Base-by-base conservation (phyloP, 2,113 vertebrate genomes). In the Synodontis membranacea region DNA sequence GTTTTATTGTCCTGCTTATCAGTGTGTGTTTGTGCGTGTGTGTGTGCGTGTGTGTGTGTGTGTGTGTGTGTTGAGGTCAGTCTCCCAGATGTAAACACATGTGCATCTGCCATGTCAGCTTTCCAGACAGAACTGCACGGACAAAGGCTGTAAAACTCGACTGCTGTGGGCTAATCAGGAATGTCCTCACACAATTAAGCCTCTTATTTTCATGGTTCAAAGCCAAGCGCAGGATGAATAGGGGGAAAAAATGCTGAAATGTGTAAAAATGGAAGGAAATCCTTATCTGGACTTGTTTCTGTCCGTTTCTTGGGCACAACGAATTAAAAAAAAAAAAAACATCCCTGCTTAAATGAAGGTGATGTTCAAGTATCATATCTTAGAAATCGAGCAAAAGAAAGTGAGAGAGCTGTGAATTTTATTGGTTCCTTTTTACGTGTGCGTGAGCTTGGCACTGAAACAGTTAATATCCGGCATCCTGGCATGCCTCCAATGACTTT, bases 401-500 rank as follows among this genome's bases (percentile, higher is more conserved):
- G 31, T 37, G 12, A 37, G 31, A 23, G 17, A 25, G 50, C 1
- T 25, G 79, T 60, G 37, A 28, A 58, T 39, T n/a, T 23, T 46
- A 9, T 50, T 6, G 8, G 39, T 28, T 9, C 1, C 11, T 8
- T 78, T n/a, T 28, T 39, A 42, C 37, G 17, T 62, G 44, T 52
- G 62, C 5, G 56, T 85, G 60, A 34, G 21, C n/a, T 50, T 78
- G 64, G 88, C 56, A 52, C 90, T 91, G 92, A 90, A 91, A 91
- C 70, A 2, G 84, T 87, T 90, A 90, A 92, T 89, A 89, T 91
- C 91, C 87, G 58, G 87, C 90, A 90, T 89, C 91, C 83, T 92
- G 92, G 91, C 91, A 86, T 89, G 76, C 56, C 50, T 90, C 89
- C 89, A 62, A 94, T 89, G 90, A 93, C 85, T 90, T 92, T 93